A percentile compares a stretch with the other conserved stretches of the same genome.
Conservation (phyloP, 2,888 invertebrate genomes). For the Kryphioiulus occultus region DNA sequence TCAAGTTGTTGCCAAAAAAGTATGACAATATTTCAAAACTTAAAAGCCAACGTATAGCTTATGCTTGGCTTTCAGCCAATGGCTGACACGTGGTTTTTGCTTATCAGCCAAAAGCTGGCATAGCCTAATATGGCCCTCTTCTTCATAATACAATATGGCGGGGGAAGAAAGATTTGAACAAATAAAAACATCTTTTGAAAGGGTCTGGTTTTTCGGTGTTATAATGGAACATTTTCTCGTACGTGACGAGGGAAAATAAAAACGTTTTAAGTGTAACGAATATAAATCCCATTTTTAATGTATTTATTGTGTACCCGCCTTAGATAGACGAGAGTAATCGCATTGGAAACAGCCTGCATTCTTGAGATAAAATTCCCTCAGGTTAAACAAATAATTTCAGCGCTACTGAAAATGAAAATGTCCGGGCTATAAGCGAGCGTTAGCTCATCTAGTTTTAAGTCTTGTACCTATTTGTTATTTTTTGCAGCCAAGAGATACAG, state of each 20-base stretch:
- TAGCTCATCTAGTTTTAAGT: background rate
- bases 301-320: background rate
- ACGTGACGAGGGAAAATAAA: background rate
- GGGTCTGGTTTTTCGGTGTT: background rate
- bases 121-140: too few species aligned
- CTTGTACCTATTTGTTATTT: background rate
- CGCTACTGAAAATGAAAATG: conserved; percentile 8
- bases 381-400: conserved; percentile 9
- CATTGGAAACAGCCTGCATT: background rate
- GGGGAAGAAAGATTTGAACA: background rate
- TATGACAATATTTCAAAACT: too few species aligned
- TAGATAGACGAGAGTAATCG: background rate
- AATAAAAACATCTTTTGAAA: background rate
- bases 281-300: background rate
- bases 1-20: too few species aligned
- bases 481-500: background rate
- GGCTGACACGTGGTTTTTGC: background rate
- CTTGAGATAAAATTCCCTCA: background rate
- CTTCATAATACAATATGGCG: background rate
- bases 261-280: conserved; percentile 4
- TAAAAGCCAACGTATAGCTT: too few species aligned
- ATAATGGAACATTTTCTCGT: background rate
- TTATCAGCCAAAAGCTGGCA: background rate
- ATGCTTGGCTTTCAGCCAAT: background rate
- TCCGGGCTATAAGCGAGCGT: background rate